These are phyloP conservation scores for Eunapius fragilis DNA, from an alignment of 37 sponge, comb jelly and placozoan genomes.

Conservation along the genomic window DNA sequence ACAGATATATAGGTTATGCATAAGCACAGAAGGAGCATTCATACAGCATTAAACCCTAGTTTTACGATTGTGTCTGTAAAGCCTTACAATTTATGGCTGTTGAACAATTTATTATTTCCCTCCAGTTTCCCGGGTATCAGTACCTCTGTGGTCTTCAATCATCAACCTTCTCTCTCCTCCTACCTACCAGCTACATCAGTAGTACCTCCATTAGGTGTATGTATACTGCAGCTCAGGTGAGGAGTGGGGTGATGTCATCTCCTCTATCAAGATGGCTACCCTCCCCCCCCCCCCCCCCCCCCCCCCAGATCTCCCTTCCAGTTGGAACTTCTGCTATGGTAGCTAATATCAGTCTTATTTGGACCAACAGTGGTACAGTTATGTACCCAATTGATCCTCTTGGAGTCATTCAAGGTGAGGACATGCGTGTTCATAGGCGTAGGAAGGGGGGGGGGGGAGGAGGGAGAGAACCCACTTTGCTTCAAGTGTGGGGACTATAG, in stretches of 20 bases:
- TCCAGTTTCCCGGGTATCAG: no score
- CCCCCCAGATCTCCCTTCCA: background rate
- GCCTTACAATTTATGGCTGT: no score
- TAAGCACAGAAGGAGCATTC: no score
- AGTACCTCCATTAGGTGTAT: background rate
- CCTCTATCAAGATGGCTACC: background rate
- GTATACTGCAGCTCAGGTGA: background rate
- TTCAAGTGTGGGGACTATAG: no score
- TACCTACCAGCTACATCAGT: background rate
- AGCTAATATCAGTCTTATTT: background rate
- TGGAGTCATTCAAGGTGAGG: background rate
- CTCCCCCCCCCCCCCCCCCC: no score
- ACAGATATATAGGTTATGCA: no score
- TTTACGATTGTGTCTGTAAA: no score
- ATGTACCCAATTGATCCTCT: no score
- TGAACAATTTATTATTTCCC: background rate
- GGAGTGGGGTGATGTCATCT: background rate
- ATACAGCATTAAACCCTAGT: no score
- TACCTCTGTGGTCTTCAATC: no score
- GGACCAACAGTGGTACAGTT: background rate
- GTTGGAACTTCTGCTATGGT: background rate
- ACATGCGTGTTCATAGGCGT: background rate
- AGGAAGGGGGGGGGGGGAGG: no score
- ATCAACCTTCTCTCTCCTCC: background rate
- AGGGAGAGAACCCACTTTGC: no score